Evolutionary conservation across 2,888 invertebrate species (phyloP), one percentile per base, ranked within the genome.

Genomic region (Aricia artaxerxes): DNA sequence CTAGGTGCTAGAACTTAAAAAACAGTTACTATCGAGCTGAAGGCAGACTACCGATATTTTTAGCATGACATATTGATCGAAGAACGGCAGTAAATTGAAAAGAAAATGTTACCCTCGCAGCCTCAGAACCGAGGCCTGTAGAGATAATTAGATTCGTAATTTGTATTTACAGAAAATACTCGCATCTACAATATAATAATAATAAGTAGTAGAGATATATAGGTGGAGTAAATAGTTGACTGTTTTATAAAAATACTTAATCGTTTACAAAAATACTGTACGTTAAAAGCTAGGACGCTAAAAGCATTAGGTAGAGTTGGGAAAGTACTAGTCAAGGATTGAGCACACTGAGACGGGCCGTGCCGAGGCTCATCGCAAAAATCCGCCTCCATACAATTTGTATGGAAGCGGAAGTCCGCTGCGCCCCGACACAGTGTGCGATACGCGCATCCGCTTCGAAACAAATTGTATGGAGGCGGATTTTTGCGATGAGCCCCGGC

Each of bases 191-290:
- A 16, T 57, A 57, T 57, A 57, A 57, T 16, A 57, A 57, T 57
- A 57, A 16, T 57, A 57, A 16, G 16, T 53, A 53, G 13, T 53
- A 53, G 53, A 44, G 24, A 9, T 76, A 53, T 53, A 53, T 53
- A 76, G 57, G 31, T 57, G 16, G n/a, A 9, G 38, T 75, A 75
- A 24, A 35, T 76, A 76, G 76, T 38, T 57, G 57, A 35, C 76
- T 57, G 76, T 16, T 57, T 76, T 76, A 76, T 53, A 76, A 76
- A 76, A 76, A 76, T 76, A 76, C 73, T 73, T 76, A 76, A 35
- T 75, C n/a, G 31, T 57, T 76, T 76, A 76, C 53, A 76, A 76
- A 76, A 76, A 76, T 76, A 76, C 76, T 53, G 76, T 76, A 76
- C 53, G 53, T 53, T 53, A 53, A 35, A 75, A 69, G 35, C 69